Conservation (phyloP, 2,797 vertebrate genomes). For the Sternotherus odoratus region DNA sequence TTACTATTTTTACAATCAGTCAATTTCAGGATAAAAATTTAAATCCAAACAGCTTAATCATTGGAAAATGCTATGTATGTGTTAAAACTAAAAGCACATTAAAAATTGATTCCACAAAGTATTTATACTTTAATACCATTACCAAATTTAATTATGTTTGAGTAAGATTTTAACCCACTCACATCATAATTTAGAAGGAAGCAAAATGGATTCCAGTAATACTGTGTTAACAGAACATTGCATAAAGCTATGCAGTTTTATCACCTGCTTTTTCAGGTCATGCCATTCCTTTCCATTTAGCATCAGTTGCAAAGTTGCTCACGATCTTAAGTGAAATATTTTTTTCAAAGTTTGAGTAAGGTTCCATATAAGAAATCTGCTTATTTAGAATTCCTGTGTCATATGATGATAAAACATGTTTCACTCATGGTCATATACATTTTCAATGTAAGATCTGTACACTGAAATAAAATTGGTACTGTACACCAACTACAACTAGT, state of each 20-base stretch:
- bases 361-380: neutral
- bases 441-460: neutral
- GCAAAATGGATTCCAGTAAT: neutral
- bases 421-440: neutral
- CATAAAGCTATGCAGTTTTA: neutral
- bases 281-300: rapidly evolving
- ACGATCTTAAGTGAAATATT: neutral
- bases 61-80: neutral
- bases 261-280: neutral
- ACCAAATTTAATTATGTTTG: neutral
- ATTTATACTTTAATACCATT: neutral
- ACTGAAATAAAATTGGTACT: neutral
- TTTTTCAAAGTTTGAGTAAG: neutral
- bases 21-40: neutral
- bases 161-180: neutral
- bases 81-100: neutral
- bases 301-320: neutral
- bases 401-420: neutral
- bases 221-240: rapidly evolving
- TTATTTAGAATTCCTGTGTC: neutral
- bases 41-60: neutral
- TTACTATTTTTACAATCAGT: neutral
- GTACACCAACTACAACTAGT: neutral
- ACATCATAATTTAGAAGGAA: neutral
- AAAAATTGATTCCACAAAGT: neutral